Percentiles rank a stretch among this genome's conserved stretches.
Conservation (phyloP, 92 coral and sea anemone species). For the Galaxea fascicularis region DNA sequence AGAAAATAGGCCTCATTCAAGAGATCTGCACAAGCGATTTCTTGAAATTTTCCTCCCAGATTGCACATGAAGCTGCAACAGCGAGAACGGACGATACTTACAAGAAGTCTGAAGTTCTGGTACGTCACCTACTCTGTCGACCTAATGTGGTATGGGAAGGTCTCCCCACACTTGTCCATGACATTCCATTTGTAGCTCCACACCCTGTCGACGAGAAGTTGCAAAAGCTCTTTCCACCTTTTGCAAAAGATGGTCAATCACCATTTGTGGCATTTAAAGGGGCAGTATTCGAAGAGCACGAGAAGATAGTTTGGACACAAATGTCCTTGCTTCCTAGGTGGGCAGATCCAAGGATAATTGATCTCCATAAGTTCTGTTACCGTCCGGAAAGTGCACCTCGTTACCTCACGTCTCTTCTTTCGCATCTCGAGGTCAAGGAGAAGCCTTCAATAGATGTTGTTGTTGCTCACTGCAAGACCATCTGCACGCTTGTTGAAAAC, state of each 20-base stretch:
- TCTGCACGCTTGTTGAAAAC: slow-evolving; percentile 46
- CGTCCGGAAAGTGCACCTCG: background rate
- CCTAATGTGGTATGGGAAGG: slow-evolving; percentile 6
- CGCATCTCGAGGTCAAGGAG: background rate
- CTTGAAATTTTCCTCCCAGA: slow-evolving; percentile 54
- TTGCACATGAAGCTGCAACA: slow-evolving; percentile 64
- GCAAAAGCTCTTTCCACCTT: slow-evolving; percentile 36
- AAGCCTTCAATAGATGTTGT: slow-evolving; percentile 67
- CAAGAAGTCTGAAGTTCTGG: slow-evolving; percentile 62
- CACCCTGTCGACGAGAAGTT: slow-evolving; percentile 22
- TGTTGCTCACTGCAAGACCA: slow-evolving; percentile 60
- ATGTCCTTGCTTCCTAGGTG: slow-evolving; percentile 65
- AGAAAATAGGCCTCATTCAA: slow-evolving; percentile 60
- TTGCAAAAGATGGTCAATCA: slow-evolving; percentile 11
- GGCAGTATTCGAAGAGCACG: slow-evolving; percentile 30
- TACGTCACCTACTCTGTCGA: slow-evolving; percentile 49
- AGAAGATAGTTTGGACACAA: slow-evolving; percentile 70
- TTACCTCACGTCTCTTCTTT: background rate
- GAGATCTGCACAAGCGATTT: slow-evolving; percentile 43
- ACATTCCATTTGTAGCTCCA: slow-evolving; percentile 62
- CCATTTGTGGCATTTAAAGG: slow-evolving; percentile 63
- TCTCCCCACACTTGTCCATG: slow-evolving; percentile 33
- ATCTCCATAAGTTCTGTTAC: background rate
- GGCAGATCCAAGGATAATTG: slow-evolving; percentile 11
- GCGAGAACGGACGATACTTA: slow-evolving; percentile 28